phyloP scores from a whole-genome alignment of 2,888 invertebrate species.

The Hemicrepidius hirtus region DNA sequence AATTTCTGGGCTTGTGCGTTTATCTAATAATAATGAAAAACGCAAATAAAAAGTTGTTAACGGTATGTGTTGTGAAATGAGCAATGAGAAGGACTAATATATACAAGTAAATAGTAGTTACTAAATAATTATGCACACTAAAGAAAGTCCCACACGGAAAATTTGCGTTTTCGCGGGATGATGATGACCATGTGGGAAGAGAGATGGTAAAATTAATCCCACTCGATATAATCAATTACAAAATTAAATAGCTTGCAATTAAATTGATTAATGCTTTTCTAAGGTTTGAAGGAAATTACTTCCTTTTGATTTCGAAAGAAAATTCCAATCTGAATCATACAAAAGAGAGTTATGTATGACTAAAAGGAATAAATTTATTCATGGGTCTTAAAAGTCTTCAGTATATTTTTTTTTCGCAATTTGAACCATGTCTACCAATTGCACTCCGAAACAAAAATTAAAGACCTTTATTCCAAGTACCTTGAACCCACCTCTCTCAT shows the following conservation, averaged over 20 bases:
- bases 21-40: background rate
- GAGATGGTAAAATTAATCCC: slow-evolving; percentile 12
- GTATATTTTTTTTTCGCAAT: too few species aligned
- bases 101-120: background rate
- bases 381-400: too few species aligned
- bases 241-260: slow-evolving; percentile 17
- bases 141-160: slow-evolving; percentile 12
- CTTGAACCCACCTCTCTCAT: too few species aligned
- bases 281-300: too few species aligned
- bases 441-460: too few species aligned
- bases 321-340: too few species aligned
- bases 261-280: slow-evolving; percentile 7
- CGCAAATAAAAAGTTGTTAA: slow-evolving; percentile 17
- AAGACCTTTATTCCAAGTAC: too few species aligned
- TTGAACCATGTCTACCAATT: too few species aligned
- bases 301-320: too few species aligned
- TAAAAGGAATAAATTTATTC: too few species aligned
- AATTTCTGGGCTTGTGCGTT: slow-evolving; percentile 10
- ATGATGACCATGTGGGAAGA: slow-evolving; percentile 26
- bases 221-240: slow-evolving; percentile 14
- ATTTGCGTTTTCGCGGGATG: background rate
- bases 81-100: background rate
- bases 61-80: slow-evolving; percentile 16
- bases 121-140: slow-evolving; percentile 9
- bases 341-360: too few species aligned